Evolutionary conservation across 2,797 vertebrate species (phyloP).

Genomic region (Erethizon dorsatum): DNA sequence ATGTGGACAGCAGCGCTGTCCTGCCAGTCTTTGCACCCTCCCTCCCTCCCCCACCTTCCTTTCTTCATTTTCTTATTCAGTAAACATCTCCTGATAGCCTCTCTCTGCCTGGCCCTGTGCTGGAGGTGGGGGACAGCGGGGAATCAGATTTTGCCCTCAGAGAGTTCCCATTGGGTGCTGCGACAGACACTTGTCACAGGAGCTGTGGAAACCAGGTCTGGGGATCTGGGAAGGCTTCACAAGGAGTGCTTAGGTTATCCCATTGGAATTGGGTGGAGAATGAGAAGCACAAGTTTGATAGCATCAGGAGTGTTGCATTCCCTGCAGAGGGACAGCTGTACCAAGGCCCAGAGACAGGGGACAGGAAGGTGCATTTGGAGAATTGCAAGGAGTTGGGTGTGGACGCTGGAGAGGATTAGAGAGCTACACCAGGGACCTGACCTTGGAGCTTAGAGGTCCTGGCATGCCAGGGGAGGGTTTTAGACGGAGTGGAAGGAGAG

Average conservation of each 20-base stretch:
- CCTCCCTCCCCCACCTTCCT: neutral
- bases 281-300: neutral
- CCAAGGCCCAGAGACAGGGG: neutral
- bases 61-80: neutral
- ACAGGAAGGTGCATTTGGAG: neutral
- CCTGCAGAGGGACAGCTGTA: neutral
- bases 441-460: neutral
- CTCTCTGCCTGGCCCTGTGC: neutral
- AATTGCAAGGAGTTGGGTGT: neutral
- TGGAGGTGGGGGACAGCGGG: neutral
- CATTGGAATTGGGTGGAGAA: conserved; percentile 31
- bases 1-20: neutral
- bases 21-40: neutral
- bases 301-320: neutral
- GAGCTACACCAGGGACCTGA: neutral
- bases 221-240: neutral
- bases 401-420: neutral
- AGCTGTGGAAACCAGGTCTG: neutral
- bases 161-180: neutral
- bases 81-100: neutral
- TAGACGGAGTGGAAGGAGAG: neutral
- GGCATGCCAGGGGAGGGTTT: neutral
- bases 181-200: neutral
- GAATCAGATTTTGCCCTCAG: neutral
- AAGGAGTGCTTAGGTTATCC: neutral